Evolutionary conservation across 2,797 vertebrate species (phyloP), one percentile per base, ranked within the genome.

Genomic region (Oreortyx pictus): DNA sequence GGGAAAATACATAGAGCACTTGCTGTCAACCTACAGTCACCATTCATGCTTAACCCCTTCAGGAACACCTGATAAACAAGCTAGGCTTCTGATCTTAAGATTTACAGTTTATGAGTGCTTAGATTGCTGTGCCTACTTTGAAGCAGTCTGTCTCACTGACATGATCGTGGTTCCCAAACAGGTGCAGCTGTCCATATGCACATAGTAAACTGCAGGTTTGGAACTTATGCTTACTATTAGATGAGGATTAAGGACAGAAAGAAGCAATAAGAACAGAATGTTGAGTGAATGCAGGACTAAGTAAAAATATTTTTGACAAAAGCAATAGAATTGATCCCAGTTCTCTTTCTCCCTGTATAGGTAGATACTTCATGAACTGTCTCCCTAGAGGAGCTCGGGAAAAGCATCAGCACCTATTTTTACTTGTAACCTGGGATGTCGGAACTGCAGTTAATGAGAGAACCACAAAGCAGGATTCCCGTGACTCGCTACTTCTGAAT

Each of bases 181-280:
- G 85, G 84, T 93, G 89, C 85, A 89, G 89, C 84, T 94, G 70
- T 67, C 79, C 84, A 49, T 43, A 17, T 39, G 47, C 19, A 35
- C 0, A 7, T 2, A 66, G 70, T 78, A 52, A 93, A 89, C 39
- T 33, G 20, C 27, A 59, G 49, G 35, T 31, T 85, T 57, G 61
- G 62, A 64, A 35, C 16, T 82, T 44, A 5, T 9, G 23, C 14
- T 41, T 43, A 16, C 6, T 14, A 24, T 17, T 54, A 66, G 17
- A 50, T 14, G n/a, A 54, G 60, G 86, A 81, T 24, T 33, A 79
- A 70, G 81, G 9, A 24, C 20, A 71, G 16, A 9, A 52, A 78
- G 71, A 14, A 67, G 37, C 7, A 74, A 57, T 37, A 67, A 54
- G 8, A 41, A 73, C 41, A 29, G 10, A 31, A 52, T 29, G 16